phyloP scores from a whole-genome alignment of 2,888 invertebrate species.

The Liopterus haemorrhoidalis region DNA sequence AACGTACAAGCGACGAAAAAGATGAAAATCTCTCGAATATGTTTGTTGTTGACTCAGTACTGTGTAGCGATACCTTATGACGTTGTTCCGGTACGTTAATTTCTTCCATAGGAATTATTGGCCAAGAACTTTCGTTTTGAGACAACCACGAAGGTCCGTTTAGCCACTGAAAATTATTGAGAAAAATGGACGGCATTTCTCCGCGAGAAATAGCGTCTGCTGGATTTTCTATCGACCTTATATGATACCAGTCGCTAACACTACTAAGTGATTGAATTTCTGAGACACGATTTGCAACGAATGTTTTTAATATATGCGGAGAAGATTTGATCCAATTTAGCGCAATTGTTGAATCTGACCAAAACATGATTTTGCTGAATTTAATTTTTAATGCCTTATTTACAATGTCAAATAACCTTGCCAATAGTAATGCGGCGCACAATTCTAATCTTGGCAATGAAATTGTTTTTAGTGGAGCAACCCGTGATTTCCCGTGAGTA shows the following conservation, averaged over 20 bases:
- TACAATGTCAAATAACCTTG: slow-evolving; percentile 20
- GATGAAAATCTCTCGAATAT: too few relatives aligned
- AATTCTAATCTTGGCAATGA: slow-evolving; percentile 30
- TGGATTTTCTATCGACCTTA: slow-evolving; percentile 21
- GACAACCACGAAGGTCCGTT: slow-evolving; percentile 13
- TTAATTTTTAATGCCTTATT: slow-evolving; percentile 12
- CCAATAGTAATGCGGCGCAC: slow-evolving; percentile 27
- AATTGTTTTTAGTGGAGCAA: slow-evolving; percentile 31
- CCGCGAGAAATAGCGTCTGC: slow-evolving; percentile 27
- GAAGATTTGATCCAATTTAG: slow-evolving; percentile 19
- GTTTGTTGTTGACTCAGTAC: too few relatives aligned
- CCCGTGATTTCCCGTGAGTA: slow-evolving; percentile 33
- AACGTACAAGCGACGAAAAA: too few relatives aligned
- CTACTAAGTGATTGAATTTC: slow-evolving; percentile 19
- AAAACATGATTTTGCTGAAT: slow-evolving; percentile 15
- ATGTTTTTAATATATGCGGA: slow-evolving; percentile 20
- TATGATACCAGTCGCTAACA: slow-evolving; percentile 19
- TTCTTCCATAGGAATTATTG: too few relatives aligned
- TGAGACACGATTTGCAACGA: slow-evolving; percentile 26
- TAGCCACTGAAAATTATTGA: slow-evolving; percentile 18
- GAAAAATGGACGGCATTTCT: slow-evolving; percentile 5
- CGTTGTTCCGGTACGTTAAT: too few relatives aligned
- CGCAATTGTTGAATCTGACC: slow-evolving; percentile 28
- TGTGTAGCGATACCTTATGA: too few relatives aligned
- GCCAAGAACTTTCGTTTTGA: slow-evolving; percentile 12